Base-by-base conservation (phyloP, 2,797 vertebrate species). In the Sebastes diploproa region DNA sequence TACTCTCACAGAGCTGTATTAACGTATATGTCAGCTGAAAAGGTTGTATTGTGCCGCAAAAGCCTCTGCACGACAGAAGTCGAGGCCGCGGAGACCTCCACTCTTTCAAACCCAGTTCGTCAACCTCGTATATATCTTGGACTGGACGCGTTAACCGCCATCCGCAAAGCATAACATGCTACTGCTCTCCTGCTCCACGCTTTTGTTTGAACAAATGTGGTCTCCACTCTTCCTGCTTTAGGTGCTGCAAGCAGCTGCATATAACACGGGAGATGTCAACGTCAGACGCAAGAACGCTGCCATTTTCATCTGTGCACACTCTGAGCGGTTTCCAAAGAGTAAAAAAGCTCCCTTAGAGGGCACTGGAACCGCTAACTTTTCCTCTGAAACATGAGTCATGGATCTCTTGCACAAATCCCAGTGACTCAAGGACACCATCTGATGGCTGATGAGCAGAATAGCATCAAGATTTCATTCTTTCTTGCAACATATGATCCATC, bases 191-290 rank as follows among this genome's bases (percentile, higher is more conserved):
- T 75, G 75, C 85, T 90, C 80, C 79, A 68, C 81, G 79, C 77
- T 87, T 89, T 85, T 94, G 92, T 94, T 94, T 94, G 87, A 93
- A 91, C 86, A 91, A 91, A 92, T 88, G 92, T 75, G 91, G 92
- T 94, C 88, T 88, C 80, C 70, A 16, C 85, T 77, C 80, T 5
- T 75, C 68, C 85, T 54, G 73, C 80, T 89, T 77, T 67, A 80
- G 84, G 89, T 86, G 73, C 86, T 78, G 87, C 86, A 92, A 92
- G 86, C 88, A 88, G 87, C 86, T 92, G 90, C 77, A 36, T 78
- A 23, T 68, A 67, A 84, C 72, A 64, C 27, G 25, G 59, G 81
- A 91, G 81, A 91, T 82, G 82, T 86, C 88, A 77, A 36, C 58
- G 75, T 89, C 85, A 72, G 84, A 46, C 29, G 81, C 72, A 36